Evolutionary conservation across 1,140 invertebrate genomes (phyloP), one percentile per base, ranked within the genome.

Genomic region (Leptopilina clavipes): DNA sequence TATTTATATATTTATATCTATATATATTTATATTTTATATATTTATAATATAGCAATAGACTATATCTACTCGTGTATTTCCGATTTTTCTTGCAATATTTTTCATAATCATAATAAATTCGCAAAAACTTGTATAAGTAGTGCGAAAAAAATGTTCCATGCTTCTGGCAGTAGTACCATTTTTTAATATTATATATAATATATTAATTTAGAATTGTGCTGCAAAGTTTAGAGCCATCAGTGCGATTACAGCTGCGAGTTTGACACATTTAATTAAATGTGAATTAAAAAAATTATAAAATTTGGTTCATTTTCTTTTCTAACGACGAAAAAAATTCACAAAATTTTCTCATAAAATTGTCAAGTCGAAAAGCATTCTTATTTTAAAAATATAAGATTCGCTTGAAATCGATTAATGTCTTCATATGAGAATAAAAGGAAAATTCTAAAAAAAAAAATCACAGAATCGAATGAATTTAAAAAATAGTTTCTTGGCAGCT

Each of bases 141-240:
- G 56, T 65, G 25, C 59, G 59, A 65, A 3, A 6, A 65, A 65
- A 65, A 37, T 31, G 14, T 17, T 52, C 14, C 48, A 17, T 52
- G 48, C 48, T 52, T 65, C 14, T 22, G 22, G 59, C 25, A 65
- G 22, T 14, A 65, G 22, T 65, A 65, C 22, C 22, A 25, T 65
- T 79, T 59, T 79, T 65, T 22, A n/a, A 7, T 7, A 40, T 3
- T 40, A 40, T 40, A 40, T 40, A 40, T 40, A 8, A 40, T 40
- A 65, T 80, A 80, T 80, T 83, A 85, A 81, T 86, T 85, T 86
- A 87, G 85, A 86, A 86, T 86, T 85, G 85, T 87, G 86, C 84
- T 83, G 85, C 82, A 73, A 86, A 84, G 65, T 78, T 85, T 85
- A 86, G 83, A 87, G 86, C 86, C 85, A 85, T 87, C 80, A 75